Base-by-base conservation (phyloP, 2,113 vertebrate genomes). In the Toxotes chatareus region DNA sequence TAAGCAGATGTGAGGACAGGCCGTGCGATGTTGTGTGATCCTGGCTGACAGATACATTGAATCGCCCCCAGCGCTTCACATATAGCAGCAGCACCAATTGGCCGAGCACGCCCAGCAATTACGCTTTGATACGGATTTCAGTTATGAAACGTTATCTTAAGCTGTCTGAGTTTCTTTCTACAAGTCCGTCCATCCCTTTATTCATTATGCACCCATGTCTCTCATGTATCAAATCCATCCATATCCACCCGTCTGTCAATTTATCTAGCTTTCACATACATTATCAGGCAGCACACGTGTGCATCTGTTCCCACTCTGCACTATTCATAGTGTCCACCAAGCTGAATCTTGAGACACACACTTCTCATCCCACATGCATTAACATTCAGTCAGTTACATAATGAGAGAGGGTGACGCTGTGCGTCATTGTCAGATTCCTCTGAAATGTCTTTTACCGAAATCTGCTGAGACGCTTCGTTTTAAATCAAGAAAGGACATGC, bases 1-100 rank as follows among this genome's bases (percentile, higher is more conserved):
- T 65, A 65, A 79, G 76, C 63, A 82, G 82, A 86, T 80, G 79
- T 69, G 71, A 83, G 71, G 69, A 65, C 76, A 68, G 63, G 56
- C 8, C 49, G 34, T 60, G 44, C 34, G 44, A 67, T 63, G 60
- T 4, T 56, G 40, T 60, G 44, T 49, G 44, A 67, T 60, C 53
- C 57, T 53, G 72, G 42, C 73, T 76, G 87, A 79, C 79, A 86
- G 78, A 82, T 79, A 59, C 81, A 60, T 31, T 47, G 66, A 19
- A 79, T 74, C 16, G 49, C 78, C 88, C 27, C 49, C 66, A 84
- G 80, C 72, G 17, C 55, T 84, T 80, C 80, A 82, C 70, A 55
- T 81, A 61, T 27, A 83, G 79, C 76, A 67, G 66, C 62, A 65
- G 55, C 59, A 60, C 73, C 66, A n/a, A 61, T 79, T 40, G 23